Evolutionary conservation across 2,888 invertebrate species (phyloP).

Genomic region (Tinea pellionella): DNA sequence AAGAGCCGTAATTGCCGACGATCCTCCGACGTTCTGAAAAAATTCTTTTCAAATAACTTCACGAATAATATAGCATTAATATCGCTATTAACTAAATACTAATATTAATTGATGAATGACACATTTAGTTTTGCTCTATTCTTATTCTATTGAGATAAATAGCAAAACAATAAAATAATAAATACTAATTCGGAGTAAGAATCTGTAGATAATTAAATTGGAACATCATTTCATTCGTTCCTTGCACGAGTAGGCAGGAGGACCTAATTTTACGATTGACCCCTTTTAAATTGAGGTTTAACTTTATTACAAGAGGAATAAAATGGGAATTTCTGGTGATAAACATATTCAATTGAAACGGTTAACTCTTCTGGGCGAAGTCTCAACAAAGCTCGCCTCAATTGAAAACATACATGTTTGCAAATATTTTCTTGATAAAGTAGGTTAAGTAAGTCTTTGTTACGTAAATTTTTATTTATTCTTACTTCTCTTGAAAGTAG

Average conservation of each 20-base stretch:
- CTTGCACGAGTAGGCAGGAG: background rate
- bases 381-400: no score
- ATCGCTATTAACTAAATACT: background rate
- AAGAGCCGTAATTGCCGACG: constrained; percentile 46
- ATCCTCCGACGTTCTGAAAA: constrained; percentile 31
- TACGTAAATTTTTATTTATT: no score
- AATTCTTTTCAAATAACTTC: background rate
- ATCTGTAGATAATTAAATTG: constrained; percentile 1
- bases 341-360: background rate
- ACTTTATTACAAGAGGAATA: background rate
- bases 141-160: background rate
- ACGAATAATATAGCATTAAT: background rate
- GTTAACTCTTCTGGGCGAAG: no score
- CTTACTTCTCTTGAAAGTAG: no score
- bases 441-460: no score
- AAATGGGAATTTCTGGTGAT: background rate
- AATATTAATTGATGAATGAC: background rate
- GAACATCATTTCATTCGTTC: background rate
- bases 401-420: no score
- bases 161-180: background rate
- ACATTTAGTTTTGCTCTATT: background rate
- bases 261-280: background rate
- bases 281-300: constrained; percentile 5
- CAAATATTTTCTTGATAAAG: no score
- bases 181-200: background rate